Evolutionary conservation across 2,888 invertebrate species (phyloP).

Genomic region (Magallana nippona): DNA sequence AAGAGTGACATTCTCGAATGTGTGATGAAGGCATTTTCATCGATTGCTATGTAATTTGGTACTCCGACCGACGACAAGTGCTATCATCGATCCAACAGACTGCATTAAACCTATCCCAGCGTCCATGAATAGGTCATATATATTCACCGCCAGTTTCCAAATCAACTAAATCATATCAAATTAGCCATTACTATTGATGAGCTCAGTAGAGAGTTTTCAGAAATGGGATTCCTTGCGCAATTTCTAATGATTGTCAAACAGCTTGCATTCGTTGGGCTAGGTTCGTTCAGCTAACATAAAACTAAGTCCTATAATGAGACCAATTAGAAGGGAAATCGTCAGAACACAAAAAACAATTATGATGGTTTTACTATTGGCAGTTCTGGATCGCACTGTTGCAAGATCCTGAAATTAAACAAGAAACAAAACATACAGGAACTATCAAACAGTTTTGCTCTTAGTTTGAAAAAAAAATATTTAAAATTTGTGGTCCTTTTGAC

Average conservation of each 20-base stretch:
- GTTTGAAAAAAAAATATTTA: neutral
- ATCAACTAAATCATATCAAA: too few relatives aligned
- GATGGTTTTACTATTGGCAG: conserved; percentile 6
- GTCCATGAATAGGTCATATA: too few relatives aligned
- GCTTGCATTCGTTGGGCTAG: neutral
- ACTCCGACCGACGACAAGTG: too few relatives aligned
- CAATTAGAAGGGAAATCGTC: conserved; percentile 3
- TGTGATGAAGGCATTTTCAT: too few relatives aligned
- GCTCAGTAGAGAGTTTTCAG: neutral
- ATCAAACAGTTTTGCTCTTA: too few relatives aligned
- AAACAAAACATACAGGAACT: neutral
- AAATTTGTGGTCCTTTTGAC: neutral
- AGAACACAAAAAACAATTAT: conserved; percentile 17
- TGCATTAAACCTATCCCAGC: too few relatives aligned
- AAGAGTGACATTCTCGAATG: neutral
- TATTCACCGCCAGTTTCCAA: too few relatives aligned
- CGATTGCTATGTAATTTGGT: too few relatives aligned
- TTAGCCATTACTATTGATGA: too few relatives aligned
- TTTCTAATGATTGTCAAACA: neutral
- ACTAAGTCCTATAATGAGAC: conserved; percentile 15
- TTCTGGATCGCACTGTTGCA: neutral
- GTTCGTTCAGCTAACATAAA: conserved; percentile 29
- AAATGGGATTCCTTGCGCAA: neutral
- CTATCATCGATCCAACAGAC: too few relatives aligned
- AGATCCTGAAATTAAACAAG: neutral